These are phyloP conservation scores for Periparus ater DNA, from an alignment of 2,797 vertebrate genomes.

Conservation along the genomic window DNA sequence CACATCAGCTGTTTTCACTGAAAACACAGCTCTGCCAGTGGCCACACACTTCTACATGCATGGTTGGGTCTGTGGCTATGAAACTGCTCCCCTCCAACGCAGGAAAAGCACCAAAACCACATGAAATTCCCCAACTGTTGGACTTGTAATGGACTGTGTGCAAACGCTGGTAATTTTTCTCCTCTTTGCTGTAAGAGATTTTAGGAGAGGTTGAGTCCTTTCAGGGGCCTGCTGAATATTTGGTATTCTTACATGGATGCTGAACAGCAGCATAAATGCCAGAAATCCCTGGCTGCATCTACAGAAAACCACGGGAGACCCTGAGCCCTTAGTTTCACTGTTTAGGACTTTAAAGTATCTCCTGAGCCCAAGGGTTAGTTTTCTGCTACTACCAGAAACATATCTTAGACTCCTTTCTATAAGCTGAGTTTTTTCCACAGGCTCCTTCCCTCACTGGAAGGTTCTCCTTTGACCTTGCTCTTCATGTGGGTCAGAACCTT, in stretches of 20 bases:
- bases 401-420: background rate
- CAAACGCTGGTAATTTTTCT: background rate
- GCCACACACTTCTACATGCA: slow-evolving; percentile 57
- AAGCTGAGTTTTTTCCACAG: background rate
- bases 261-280: background rate
- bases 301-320: background rate
- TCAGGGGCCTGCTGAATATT: slow-evolving; percentile 5
- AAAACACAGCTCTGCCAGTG: slow-evolving; percentile 58
- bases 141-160: background rate
- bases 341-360: background rate
- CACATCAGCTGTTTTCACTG: slow-evolving; percentile 65
- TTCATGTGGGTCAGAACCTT: background rate
- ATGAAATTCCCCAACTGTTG: background rate
- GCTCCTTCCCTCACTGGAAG: background rate
- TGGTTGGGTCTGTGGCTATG: slow-evolving; percentile 28
- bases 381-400: background rate
- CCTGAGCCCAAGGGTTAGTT: background rate
- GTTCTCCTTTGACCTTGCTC: background rate
- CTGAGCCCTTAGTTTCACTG: background rate
- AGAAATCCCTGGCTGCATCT: slow-evolving; percentile 8
- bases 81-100: slow-evolving; percentile 14
- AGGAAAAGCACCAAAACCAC: slow-evolving; percentile 20
- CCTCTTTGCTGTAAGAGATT: background rate
- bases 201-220: slow-evolving; percentile 27
- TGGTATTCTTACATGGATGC: slow-evolving; percentile 12